These are phyloP conservation scores for Eupithecia vulgata DNA, from an alignment of 2,888 invertebrate species.

Conservation along the genomic window DNA sequence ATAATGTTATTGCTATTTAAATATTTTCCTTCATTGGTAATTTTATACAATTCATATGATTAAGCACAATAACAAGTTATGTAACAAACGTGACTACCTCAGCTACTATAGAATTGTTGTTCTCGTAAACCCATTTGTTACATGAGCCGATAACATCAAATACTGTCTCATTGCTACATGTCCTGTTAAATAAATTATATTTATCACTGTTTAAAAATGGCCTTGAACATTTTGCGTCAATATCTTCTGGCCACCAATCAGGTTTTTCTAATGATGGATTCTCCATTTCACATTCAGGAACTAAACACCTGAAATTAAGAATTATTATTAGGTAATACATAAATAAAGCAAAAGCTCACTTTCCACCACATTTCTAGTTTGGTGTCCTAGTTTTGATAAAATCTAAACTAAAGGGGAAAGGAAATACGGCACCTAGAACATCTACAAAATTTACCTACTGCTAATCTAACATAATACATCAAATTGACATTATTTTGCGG, in stretches of 20 bases:
- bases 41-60: not conserved
- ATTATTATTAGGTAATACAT: too few relatives aligned
- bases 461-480: too few relatives aligned
- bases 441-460: not conserved
- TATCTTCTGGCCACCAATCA: constrained; percentile 66
- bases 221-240: constrained; percentile 60
- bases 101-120: constrained; percentile 65
- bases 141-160: constrained; percentile 59
- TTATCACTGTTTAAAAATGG: constrained; percentile 55
- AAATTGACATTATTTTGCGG: not conserved
- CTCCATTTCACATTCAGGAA: constrained; percentile 64
- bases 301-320: constrained; percentile 59
- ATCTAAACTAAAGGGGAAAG: not conserved
- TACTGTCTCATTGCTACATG: constrained; percentile 62
- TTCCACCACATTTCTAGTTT: not conserved
- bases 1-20: not conserved
- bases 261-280: constrained; percentile 54
- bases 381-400: not conserved
- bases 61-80: not conserved
- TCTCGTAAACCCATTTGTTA: constrained; percentile 70
- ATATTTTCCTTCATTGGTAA: not conserved
- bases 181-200: constrained; percentile 50
- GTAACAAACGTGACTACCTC: constrained; percentile 54
- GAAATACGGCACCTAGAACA: too few relatives aligned
- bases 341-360: not conserved